Conservation (phyloP, 2,888 invertebrate genomes). For the Megastigmus dorsalis region DNA sequence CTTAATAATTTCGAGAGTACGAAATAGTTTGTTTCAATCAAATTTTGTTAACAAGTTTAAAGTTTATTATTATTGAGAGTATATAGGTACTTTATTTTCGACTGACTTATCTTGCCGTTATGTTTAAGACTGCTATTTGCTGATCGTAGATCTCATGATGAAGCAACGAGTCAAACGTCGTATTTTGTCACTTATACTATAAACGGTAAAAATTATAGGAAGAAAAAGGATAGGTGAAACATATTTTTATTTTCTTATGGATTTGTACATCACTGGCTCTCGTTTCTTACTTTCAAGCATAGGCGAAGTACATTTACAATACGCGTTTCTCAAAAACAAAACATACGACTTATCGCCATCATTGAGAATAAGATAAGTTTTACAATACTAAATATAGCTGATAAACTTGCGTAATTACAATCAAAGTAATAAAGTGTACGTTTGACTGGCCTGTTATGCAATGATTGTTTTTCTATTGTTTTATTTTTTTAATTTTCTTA, state of each 20-base stretch:
- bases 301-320: conserved; percentile 6
- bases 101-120: conserved; percentile 53
- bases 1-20: conserved; percentile 22
- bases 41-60: conserved; percentile 46
- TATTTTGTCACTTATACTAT: conserved; percentile 38
- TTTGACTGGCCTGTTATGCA: conserved; percentile 31
- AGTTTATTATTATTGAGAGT: conserved; percentile 48
- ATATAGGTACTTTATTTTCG: conserved; percentile 38
- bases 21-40: conserved; percentile 33
- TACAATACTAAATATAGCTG: conserved; percentile 36
- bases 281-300: conserved; percentile 27
- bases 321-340: not conserved
- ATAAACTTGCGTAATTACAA: conserved; percentile 49
- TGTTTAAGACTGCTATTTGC: conserved; percentile 55
- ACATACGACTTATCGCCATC: conserved; percentile 4
- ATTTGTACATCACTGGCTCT: conserved; percentile 33
- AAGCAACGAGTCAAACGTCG: conserved; percentile 39
- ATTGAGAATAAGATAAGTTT: conserved; percentile 45
- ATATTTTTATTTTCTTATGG: conserved; percentile 38
- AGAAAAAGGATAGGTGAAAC: conserved; percentile 21
- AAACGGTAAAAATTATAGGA: conserved; percentile 3
- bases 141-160: conserved; percentile 50
- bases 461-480: conserved; percentile 29
- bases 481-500: conserved; percentile 30
- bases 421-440: conserved; percentile 38